phyloP scores from a whole-genome alignment of 2,888 invertebrate genomes.

The Automeris io region DNA sequence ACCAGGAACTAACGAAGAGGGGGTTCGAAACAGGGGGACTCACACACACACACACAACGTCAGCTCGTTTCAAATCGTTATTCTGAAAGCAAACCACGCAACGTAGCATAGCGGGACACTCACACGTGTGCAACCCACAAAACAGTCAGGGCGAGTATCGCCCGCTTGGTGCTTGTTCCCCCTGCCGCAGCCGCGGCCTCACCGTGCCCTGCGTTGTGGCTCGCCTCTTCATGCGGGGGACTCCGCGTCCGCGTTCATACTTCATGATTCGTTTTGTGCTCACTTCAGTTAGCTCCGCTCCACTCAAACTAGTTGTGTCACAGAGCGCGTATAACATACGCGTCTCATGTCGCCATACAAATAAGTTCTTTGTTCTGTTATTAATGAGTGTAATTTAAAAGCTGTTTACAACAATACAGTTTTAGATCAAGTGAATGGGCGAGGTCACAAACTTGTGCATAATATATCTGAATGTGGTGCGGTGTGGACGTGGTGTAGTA shows the following conservation, averaged over 20 bases:
- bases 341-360: slow-evolving; percentile 25
- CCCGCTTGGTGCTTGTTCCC: slow-evolving; percentile 12
- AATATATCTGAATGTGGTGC: slow-evolving; percentile 21
- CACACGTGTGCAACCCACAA: slow-evolving; percentile 48
- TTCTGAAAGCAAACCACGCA: slow-evolving; percentile 32
- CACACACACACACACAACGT: slow-evolving; percentile 33
- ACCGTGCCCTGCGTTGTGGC: slow-evolving; percentile 31
- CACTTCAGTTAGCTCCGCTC: slow-evolving; percentile 36
- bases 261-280: slow-evolving; percentile 48
- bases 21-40: slow-evolving; percentile 29
- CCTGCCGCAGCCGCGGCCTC: slow-evolving; percentile 26
- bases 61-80: slow-evolving; percentile 20
- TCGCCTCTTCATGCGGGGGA: slow-evolving; percentile 25
- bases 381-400: slow-evolving; percentile 31
- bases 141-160: slow-evolving; percentile 34
- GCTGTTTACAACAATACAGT: slow-evolving; percentile 30
- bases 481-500: slow-evolving; percentile 30
- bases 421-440: slow-evolving; percentile 44
- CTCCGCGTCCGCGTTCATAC: slow-evolving; percentile 34
- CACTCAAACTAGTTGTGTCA: slow-evolving; percentile 50
- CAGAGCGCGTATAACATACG: slow-evolving; percentile 40
- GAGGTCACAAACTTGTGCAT: slow-evolving; percentile 38
- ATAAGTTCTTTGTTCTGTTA: slow-evolving; percentile 47
- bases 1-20: slow-evolving; percentile 8
- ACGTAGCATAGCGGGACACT: slow-evolving; percentile 28